Percentiles rank a stretch among this genome's conserved stretches.
These are phyloP conservation scores for Jacana jacana DNA, from an alignment of 2,113 vertebrate species.

Conservation along the genomic window DNA sequence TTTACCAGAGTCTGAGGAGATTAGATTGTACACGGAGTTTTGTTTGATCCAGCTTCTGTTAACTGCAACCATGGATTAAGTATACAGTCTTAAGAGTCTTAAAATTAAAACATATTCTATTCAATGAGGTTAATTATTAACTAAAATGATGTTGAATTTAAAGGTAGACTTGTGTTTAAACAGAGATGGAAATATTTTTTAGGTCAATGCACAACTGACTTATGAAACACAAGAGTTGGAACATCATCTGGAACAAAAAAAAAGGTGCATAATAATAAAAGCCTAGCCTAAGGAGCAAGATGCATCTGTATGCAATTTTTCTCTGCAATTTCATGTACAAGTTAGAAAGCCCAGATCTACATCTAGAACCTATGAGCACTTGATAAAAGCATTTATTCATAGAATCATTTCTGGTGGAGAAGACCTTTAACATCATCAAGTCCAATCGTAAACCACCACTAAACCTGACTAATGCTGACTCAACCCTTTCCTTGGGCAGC, in stretches of 20 bases:
- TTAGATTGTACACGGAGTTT: background rate
- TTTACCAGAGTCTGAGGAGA: background rate
- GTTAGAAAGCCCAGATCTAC: background rate
- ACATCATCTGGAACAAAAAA: background rate
- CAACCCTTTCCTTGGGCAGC: background rate
- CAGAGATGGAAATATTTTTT: background rate
- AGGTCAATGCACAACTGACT: background rate
- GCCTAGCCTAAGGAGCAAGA: background rate
- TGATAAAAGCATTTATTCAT: background rate
- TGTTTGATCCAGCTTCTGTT: background rate
- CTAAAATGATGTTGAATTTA: background rate
- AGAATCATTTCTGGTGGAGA: background rate
- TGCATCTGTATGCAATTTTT: background rate
- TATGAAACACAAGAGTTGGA: background rate
- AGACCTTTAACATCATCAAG: background rate
- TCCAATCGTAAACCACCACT: fast-evolving
- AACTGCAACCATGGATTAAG: background rate
- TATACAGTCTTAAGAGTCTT: background rate
- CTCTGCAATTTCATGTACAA: background rate
- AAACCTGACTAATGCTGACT: background rate
- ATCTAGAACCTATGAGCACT: background rate
- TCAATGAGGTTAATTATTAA: background rate
- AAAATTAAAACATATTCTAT: background rate
- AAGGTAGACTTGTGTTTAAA: background rate
- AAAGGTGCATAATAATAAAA: background rate